Evolutionary conservation across 1,140 invertebrate species (phyloP).

Genomic region (Drosophila varians): DNA sequence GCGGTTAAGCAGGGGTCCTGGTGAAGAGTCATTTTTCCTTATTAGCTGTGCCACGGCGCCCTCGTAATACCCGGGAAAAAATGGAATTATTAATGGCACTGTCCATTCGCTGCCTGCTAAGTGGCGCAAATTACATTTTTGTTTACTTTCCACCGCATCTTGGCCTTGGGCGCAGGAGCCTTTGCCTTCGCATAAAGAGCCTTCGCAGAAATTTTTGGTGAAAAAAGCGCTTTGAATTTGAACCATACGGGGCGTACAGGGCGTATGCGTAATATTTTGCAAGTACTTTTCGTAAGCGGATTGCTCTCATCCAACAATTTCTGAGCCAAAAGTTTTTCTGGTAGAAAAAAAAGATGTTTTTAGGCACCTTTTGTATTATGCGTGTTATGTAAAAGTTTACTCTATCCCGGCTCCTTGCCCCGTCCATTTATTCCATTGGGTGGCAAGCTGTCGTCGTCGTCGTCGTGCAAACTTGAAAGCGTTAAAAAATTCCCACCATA

Average conservation of each 20-base stretch:
- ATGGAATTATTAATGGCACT: conserved; percentile 79
- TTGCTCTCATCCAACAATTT: conserved; percentile 12
- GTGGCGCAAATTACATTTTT: conserved; percentile 81
- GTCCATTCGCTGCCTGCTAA: conserved; percentile 76
- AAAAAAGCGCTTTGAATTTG: conserved; percentile 20
- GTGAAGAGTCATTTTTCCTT: conserved; percentile 74
- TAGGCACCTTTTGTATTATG: conserved; percentile 52
- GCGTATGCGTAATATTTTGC: conserved; percentile 22
- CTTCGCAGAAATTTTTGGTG: neutral
- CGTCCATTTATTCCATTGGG: conserved; percentile 6
- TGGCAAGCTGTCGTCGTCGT: conserved; percentile 67
- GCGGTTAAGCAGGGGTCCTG: conserved; percentile 15
- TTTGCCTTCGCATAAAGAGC: conserved; percentile 15
- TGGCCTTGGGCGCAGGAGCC: conserved; percentile 47
- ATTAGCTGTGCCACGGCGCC: conserved; percentile 57
- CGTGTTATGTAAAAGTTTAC: conserved; percentile 76
- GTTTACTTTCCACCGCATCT: conserved; percentile 67
- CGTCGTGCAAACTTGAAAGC: conserved; percentile 61
- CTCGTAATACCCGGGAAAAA: conserved; percentile 50
- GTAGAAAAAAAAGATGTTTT: neutral
- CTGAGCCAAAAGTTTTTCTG: neutral
- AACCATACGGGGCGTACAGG: too few species aligned
- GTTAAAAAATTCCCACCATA: conserved; percentile 70
- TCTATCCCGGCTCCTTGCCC: too few species aligned
- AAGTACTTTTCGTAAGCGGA: conserved; percentile 47